Percentiles rank a stretch among this genome's conserved stretches.
Conservation (phyloP, 2,888 invertebrate genomes). For the Trichopria drosophilae region DNA sequence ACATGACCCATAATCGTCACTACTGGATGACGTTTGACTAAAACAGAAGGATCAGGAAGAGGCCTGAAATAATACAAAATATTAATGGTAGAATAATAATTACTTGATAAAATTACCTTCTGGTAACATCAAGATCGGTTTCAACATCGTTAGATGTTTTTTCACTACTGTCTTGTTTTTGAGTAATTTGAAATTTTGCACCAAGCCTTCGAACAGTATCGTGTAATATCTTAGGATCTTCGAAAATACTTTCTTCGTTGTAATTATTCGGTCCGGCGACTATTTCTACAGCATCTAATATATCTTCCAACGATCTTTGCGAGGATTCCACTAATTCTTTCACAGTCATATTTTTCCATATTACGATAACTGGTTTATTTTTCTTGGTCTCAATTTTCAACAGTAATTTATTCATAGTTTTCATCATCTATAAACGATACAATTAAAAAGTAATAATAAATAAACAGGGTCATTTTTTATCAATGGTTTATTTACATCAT, state of each 20-base stretch:
- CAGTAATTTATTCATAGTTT: constrained; percentile 62
- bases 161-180: constrained; percentile 51
- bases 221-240: constrained; percentile 67
- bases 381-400: constrained; percentile 63
- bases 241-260: constrained; percentile 64
- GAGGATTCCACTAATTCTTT: constrained; percentile 70
- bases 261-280: too few species aligned
- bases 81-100: neutral
- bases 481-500: constrained; percentile 65
- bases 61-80: constrained; percentile 54
- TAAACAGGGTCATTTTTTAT: constrained; percentile 28
- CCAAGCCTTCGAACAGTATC: constrained; percentile 73
- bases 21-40: constrained; percentile 83
- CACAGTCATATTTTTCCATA: constrained; percentile 84
- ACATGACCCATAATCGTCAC: constrained; percentile 99
- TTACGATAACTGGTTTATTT: constrained; percentile 61
- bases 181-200: constrained; percentile 61
- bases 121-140: constrained; percentile 44
- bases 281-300: constrained; percentile 69
- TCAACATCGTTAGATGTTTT: constrained; percentile 56
- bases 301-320: constrained; percentile 67
- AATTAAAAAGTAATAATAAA: constrained; percentile 12
- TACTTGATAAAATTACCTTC: constrained; percentile 37
- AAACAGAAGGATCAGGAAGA: constrained; percentile 66
- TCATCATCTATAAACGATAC: constrained; percentile 55